Conservation (phyloP, 1,140 invertebrate genomes). For the Nasonia longicornis region DNA sequence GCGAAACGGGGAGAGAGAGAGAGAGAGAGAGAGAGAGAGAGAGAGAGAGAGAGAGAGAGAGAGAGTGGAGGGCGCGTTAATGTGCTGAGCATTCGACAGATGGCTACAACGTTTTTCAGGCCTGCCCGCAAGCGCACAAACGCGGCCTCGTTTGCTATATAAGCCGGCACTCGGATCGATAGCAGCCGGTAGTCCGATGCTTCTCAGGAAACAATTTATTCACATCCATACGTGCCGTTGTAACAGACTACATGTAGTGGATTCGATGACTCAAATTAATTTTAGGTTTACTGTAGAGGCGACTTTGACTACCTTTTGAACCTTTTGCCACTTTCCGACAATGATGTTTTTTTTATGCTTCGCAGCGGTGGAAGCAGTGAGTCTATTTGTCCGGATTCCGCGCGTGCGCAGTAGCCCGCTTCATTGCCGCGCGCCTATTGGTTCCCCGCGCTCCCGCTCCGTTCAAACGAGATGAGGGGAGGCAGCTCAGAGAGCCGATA, state of each 20-base stretch:
- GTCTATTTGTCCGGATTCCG: too few relatives aligned
- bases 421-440: too few relatives aligned
- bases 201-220: slow-evolving; percentile 54
- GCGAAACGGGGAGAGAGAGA: not conserved
- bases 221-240: slow-evolving; percentile 10
- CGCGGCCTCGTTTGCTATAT: slow-evolving; percentile 43
- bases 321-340: not conserved
- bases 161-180: slow-evolving; percentile 36
- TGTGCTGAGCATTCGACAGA: slow-evolving; percentile 42
- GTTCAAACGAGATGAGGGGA: too few relatives aligned
- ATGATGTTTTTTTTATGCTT: not conserved
- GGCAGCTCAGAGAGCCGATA: too few relatives aligned
- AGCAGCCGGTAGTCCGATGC: slow-evolving; percentile 53
- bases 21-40: not conserved
- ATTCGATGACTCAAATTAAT: slow-evolving; percentile 24
- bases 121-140: slow-evolving; percentile 42
- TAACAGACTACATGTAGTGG: slow-evolving; percentile 25
- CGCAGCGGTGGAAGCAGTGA: too few relatives aligned
- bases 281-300: slow-evolving; percentile 32
- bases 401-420: too few relatives aligned
- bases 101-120: slow-evolving; percentile 44
- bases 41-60: too few relatives aligned
- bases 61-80: not conserved
- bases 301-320: slow-evolving; percentile 28
- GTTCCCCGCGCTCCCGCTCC: too few relatives aligned